Percentiles rank a stretch among this genome's conserved stretches.
phyloP scores from a whole-genome alignment of 2,888 invertebrate species.

The Dexiosoma caninum region DNA sequence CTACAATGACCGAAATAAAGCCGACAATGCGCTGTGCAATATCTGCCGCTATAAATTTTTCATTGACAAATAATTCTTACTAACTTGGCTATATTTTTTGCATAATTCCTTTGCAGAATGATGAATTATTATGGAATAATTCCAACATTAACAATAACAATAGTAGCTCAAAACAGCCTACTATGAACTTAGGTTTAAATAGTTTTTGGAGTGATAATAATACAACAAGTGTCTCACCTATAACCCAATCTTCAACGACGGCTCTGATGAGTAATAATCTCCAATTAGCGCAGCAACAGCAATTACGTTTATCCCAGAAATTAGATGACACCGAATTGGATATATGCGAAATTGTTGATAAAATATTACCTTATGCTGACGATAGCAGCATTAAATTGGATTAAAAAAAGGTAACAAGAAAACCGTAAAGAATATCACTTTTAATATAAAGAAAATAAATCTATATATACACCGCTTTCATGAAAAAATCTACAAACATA shows the following conservation, averaged over 20 bases:
- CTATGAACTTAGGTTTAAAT: slow-evolving; percentile 64
- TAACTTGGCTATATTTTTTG: too few species aligned
- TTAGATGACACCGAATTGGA: slow-evolving; percentile 81
- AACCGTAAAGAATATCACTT: slow-evolving; percentile 6
- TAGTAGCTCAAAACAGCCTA: slow-evolving; percentile 51
- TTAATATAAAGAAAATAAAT: slow-evolving; percentile 15
- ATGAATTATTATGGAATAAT: slow-evolving; percentile 68
- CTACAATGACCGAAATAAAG: too few species aligned
- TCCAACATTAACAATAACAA: slow-evolving; percentile 48
- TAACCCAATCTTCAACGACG: slow-evolving; percentile 38
- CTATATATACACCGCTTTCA: slow-evolving; percentile 17
- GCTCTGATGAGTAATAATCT: slow-evolving; percentile 31
- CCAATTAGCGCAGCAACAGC: slow-evolving; percentile 38
- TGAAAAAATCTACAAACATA: neutral
- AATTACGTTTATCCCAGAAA: slow-evolving; percentile 61
- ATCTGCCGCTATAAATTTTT: too few species aligned
- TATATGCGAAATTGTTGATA: slow-evolving; percentile 78
- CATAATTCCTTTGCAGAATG: slow-evolving; percentile 58
- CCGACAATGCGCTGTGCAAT: too few species aligned
- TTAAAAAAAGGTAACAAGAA: slow-evolving; percentile 64
- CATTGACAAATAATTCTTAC: too few species aligned
- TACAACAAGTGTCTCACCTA: slow-evolving; percentile 13
- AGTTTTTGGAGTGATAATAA: slow-evolving; percentile 68
- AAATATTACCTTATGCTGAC: slow-evolving; percentile 79
- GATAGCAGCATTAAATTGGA: slow-evolving; percentile 74